Conservation (phyloP, 2,113 vertebrate genomes). For the Nannospalax galili region DNA sequence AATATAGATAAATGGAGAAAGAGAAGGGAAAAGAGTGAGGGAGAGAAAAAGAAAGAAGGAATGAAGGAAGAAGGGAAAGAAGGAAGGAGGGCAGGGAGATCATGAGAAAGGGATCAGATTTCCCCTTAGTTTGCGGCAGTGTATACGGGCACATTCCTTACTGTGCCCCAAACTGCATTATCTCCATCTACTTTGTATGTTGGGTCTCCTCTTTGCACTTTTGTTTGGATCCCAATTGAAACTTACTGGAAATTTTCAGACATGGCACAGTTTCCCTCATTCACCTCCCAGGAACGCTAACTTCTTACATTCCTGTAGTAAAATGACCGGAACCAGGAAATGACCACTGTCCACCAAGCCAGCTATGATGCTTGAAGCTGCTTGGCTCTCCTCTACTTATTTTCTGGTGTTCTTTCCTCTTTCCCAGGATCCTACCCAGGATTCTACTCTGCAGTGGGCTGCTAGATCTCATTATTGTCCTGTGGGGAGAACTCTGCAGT, state of each 20-base stretch:
- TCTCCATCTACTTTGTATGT: not conserved
- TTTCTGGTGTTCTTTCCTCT: not conserved
- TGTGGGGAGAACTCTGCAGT: not conserved
- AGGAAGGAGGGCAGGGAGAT: not conserved
- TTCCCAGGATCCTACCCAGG: not conserved
- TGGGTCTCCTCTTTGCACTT: not conserved
- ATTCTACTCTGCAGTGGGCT: not conserved
- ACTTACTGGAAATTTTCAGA: not conserved
- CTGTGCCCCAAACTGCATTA: not conserved
- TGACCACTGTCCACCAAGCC: not conserved
- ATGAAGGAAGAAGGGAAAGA: rapidly evolving
- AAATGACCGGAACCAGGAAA: not conserved
- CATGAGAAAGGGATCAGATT: too few relatives aligned
- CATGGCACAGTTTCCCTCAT: not conserved
- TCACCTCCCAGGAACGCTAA: not conserved
- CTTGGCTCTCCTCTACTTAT: not conserved
- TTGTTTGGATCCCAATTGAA: not conserved
- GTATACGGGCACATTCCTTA: not conserved
- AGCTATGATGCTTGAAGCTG: not conserved
- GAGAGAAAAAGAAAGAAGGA: not conserved
- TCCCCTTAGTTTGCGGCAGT: not conserved
- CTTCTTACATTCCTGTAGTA: not conserved
- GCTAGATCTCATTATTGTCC: not conserved
- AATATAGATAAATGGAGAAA: not conserved
- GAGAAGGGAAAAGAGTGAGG: not conserved